Evolutionary conservation across 1,140 invertebrate species (phyloP).

Genomic region (Drosophila watanabei): DNA sequence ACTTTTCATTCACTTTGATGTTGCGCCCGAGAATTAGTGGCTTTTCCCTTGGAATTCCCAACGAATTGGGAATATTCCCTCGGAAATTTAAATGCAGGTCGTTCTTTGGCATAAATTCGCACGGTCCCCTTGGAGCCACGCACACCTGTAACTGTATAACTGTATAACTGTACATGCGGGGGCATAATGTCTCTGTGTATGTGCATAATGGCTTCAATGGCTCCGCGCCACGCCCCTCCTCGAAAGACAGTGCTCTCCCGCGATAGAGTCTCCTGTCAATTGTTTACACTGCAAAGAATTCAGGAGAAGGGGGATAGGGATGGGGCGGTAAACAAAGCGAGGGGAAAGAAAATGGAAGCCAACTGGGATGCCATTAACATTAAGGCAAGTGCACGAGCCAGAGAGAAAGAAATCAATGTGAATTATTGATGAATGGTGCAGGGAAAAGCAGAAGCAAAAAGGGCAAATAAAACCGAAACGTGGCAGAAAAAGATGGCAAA

Average conservation of each 20-base stretch:
- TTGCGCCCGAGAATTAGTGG: conserved; percentile 18
- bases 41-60: conserved; percentile 22
- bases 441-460: conserved; percentile 36
- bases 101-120: conserved; percentile 42
- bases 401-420: conserved; percentile 73
- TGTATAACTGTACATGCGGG: conserved; percentile 5
- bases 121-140: conserved; percentile 22
- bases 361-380: conserved; percentile 57
- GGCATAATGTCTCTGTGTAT: conserved; percentile 11
- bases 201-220: conserved; percentile 40
- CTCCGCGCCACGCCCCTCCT: conserved; percentile 5
- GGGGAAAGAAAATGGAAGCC: conserved; percentile 14
- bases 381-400: conserved; percentile 18
- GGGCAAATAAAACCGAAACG: conserved; percentile 61
- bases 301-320: neutral
- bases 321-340: conserved; percentile 34
- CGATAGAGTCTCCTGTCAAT: conserved; percentile 57
- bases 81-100: conserved; percentile 33
- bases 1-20: conserved; percentile 21
- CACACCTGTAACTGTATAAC: conserved; percentile 16
- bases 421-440: conserved; percentile 83
- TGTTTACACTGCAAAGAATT: conserved; percentile 63
- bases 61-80: conserved; percentile 31
- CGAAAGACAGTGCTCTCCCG: conserved; percentile 15
- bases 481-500: conserved; percentile 71